Conservation (phyloP, 23 tunicate species). For the Styela plicata region DNA sequence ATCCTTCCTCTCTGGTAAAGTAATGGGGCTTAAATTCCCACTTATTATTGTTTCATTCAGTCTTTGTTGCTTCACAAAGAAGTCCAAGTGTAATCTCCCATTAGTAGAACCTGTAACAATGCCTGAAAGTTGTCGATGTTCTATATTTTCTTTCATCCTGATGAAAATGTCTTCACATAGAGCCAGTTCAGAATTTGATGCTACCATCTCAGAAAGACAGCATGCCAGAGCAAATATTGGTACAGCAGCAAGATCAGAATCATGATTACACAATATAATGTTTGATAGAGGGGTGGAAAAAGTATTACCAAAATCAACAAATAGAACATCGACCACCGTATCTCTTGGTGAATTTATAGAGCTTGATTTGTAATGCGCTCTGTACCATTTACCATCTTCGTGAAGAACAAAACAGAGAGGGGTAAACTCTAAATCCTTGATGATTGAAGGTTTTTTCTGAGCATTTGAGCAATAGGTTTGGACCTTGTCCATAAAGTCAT, state of each 20-base stretch:
- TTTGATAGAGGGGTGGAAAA: slow-evolving; percentile 30
- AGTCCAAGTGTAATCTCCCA: slow-evolving; percentile 68
- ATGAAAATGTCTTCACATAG: not conserved
- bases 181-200: slow-evolving; percentile 5
- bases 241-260: slow-evolving; percentile 24
- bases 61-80: slow-evolving; percentile 39
- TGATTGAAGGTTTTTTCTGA: not conserved
- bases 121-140: slow-evolving; percentile 30
- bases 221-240: slow-evolving; percentile 83
- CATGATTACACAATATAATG: slow-evolving; percentile 23
- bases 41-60: slow-evolving; percentile 28
- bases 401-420: slow-evolving; percentile 64
- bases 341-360: not conserved
- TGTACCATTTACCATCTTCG: slow-evolving; percentile 56
- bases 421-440: slow-evolving; percentile 32
- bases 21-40: not conserved
- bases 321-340: slow-evolving; percentile 39
- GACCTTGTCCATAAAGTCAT: slow-evolving; percentile 49
- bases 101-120: slow-evolving; percentile 58
- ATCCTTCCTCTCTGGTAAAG: not conserved
- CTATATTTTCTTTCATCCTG: slow-evolving; percentile 21
- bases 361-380: slow-evolving; percentile 59
- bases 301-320: slow-evolving; percentile 77
- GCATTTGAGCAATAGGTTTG: slow-evolving; percentile 44
- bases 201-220: slow-evolving; percentile 43